These are phyloP conservation scores for Drosophila eugracilis DNA, from an alignment of 1,140 invertebrate genomes.

Conservation along the genomic window DNA sequence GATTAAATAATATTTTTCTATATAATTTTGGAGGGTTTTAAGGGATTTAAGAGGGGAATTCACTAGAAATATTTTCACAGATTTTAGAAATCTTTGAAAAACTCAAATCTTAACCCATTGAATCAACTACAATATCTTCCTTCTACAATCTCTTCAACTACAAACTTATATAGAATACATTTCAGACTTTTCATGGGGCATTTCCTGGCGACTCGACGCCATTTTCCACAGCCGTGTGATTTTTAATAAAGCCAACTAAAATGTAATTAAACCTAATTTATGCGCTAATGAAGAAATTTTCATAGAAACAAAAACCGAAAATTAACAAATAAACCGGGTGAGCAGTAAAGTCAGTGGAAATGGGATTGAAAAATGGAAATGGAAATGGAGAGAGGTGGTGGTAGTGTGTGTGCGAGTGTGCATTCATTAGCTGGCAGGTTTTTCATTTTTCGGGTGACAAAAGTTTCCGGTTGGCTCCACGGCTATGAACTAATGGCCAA, in stretches of 20 bases:
- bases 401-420: slow-evolving; percentile 50
- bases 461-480: slow-evolving; percentile 81
- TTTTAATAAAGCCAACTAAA: slow-evolving; percentile 78
- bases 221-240: slow-evolving; percentile 33
- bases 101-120: too few relatives aligned
- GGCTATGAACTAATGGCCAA: slow-evolving; percentile 69
- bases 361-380: slow-evolving; percentile 20
- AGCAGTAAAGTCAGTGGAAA: slow-evolving; percentile 20
- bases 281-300: slow-evolving; percentile 82
- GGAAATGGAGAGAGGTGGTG: slow-evolving; percentile 25
- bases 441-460: slow-evolving; percentile 68
- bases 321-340: slow-evolving; percentile 73
- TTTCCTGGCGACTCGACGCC: slow-evolving; percentile 4
- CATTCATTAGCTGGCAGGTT: slow-evolving; percentile 66
- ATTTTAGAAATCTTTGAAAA: background rate
- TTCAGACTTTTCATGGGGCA: slow-evolving; percentile 1
- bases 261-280: slow-evolving; percentile 82
- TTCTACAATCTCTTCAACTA: too few relatives aligned
- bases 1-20: background rate
- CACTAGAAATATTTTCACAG: too few relatives aligned
- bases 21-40: background rate
- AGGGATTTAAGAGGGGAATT: too few relatives aligned
- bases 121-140: too few relatives aligned
- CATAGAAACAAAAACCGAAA: slow-evolving; percentile 53
- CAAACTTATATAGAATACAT: too few relatives aligned